A percentile compares a stretch with the other conserved stretches of the same genome.
phyloP scores from a whole-genome alignment of 2,113 vertebrate species.

The Ammospiza caudacuta region DNA sequence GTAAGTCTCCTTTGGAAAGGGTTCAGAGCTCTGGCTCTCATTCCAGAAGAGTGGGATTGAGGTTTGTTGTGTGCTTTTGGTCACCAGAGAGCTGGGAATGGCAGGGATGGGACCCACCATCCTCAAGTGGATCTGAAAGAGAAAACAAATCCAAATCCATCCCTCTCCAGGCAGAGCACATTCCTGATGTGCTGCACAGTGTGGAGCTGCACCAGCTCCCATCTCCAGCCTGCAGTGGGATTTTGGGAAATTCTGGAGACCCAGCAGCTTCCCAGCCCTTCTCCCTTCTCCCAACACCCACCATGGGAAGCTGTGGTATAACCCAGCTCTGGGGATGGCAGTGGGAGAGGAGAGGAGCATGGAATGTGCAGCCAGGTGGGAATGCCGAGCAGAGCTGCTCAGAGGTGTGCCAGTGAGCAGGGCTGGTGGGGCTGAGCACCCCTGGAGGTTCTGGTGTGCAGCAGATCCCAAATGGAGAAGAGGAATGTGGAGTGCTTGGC shows the following conservation, averaged over 20 bases:
- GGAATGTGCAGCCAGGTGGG: neutral
- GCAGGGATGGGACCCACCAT: neutral
- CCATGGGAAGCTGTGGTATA: rapidly evolving
- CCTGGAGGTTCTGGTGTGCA: neutral
- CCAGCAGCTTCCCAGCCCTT: neutral
- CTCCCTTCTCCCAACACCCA: neutral
- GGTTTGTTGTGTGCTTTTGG: neutral
- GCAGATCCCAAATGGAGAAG: neutral
- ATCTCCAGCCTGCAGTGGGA: neutral
- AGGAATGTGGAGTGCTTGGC: neutral
- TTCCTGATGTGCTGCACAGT: neutral
- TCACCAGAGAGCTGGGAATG: neutral
- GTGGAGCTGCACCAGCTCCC: neutral
- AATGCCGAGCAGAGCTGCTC: neutral
- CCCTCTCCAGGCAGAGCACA: neutral
- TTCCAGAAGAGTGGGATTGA: neutral
- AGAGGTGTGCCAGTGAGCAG: neutral
- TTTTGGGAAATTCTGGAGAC: neutral
- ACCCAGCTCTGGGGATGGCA: neutral
- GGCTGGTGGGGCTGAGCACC: neutral
- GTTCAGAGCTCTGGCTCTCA: neutral
- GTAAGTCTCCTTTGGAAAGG: constrained; percentile 26
- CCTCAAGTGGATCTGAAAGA: neutral
- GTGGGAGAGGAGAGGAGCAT: neutral
- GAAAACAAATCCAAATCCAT: neutral